phyloP scores from a whole-genome alignment of 2,888 invertebrate species.

The Pasiphila rectangulata region DNA sequence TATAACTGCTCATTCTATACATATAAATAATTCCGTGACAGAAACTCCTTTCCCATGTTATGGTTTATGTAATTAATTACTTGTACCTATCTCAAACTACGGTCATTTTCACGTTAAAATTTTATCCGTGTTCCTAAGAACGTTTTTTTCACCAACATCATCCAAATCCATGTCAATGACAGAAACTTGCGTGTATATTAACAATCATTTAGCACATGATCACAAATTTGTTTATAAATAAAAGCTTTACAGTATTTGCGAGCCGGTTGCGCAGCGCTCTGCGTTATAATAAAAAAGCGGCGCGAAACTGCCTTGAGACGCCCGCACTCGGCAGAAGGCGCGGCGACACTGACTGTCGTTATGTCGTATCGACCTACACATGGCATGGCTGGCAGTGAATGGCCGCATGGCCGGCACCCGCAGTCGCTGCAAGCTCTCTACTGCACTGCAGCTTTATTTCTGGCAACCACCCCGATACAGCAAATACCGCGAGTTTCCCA shows the following conservation, averaged over 20 bases:
- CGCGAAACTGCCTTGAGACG: slow-evolving; percentile 32
- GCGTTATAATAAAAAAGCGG: slow-evolving; percentile 28
- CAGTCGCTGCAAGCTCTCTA: slow-evolving; percentile 73
- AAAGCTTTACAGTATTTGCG: slow-evolving; percentile 48
- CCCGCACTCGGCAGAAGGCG: slow-evolving; percentile 56
- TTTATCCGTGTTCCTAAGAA: no score
- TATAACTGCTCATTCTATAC: no score
- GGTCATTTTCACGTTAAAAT: slow-evolving; percentile 43
- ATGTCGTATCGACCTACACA: no score
- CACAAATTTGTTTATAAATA: slow-evolving; percentile 64
- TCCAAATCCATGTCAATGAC: slow-evolving; percentile 32
- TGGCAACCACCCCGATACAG: slow-evolving; percentile 64
- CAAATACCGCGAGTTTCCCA: slow-evolving; percentile 40
- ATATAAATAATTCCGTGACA: no score
- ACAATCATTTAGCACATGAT: slow-evolving; percentile 38
- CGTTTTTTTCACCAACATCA: slow-evolving; percentile 23
- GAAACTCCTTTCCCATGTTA: slow-evolving; percentile 18
- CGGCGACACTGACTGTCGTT: slow-evolving; percentile 64
- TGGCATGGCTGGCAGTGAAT: slow-evolving; percentile 47
- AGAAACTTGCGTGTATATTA: slow-evolving; percentile 38
- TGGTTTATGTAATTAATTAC: slow-evolving; percentile 44
- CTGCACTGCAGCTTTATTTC: slow-evolving; percentile 80
- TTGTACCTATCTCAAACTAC: slow-evolving; percentile 37
- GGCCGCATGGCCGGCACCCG: slow-evolving; percentile 65
- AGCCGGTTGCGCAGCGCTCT: slow-evolving; percentile 45